Evolutionary conservation across 2,113 vertebrate species (phyloP).

Genomic region (Oriolus oriolus): DNA sequence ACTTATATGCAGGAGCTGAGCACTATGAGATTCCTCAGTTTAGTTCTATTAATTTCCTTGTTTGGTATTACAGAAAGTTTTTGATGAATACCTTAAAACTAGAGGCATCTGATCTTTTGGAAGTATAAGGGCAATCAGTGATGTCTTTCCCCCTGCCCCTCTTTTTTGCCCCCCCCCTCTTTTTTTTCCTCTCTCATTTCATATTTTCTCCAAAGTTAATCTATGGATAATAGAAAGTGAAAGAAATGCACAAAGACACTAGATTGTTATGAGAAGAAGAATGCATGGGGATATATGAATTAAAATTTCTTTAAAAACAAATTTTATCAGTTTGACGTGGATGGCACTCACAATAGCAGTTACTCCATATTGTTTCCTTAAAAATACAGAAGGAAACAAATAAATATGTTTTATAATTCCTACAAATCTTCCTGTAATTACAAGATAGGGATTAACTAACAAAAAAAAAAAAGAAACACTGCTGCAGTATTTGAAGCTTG

Average conservation of each 20-base stretch:
- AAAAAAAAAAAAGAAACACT: not conserved
- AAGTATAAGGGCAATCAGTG: not conserved
- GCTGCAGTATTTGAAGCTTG: not conserved
- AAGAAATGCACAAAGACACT: not conserved
- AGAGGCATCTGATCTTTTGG: not conserved
- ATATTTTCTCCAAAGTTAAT: not conserved
- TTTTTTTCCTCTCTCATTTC: fast-evolving
- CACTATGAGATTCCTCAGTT: not conserved
- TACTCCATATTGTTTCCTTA: not conserved
- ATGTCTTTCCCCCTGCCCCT: not conserved
- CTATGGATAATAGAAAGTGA: not conserved
- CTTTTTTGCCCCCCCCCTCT: fast-evolving
- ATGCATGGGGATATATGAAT: not conserved
- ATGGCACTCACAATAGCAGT: not conserved
- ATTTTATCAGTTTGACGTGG: not conserved
- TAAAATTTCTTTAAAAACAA: not conserved
- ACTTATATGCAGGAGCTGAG: not conserved
- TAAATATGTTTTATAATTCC: not conserved
- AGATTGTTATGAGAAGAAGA: not conserved
- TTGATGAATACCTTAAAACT: not conserved
- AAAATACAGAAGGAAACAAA: not conserved
- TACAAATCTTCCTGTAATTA: not conserved
- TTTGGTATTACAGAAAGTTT: not conserved
- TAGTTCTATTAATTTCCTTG: not conserved
- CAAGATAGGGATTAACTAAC: not conserved